A percentile compares a stretch with the other conserved stretches of the same genome.
Conservation (phyloP, 2,888 invertebrate species). For the Drosophila melanosoma region DNA sequence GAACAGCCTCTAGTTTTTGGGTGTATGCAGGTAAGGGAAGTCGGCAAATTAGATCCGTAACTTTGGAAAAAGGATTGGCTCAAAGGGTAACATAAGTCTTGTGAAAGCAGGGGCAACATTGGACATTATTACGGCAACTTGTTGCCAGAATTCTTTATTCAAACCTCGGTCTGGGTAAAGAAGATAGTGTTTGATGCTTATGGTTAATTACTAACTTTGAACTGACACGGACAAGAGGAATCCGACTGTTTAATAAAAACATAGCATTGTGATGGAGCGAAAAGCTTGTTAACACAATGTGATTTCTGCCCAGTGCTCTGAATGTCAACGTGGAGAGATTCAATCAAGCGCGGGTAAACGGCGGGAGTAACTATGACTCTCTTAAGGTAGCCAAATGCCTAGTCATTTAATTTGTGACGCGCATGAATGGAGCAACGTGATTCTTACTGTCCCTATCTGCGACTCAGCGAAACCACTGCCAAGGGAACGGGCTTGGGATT, state of each 20-base stretch:
- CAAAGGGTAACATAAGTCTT: too few relatives aligned
- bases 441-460: slow-evolving; percentile 82
- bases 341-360: slow-evolving; percentile 83
- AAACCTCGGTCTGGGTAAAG: slow-evolving; percentile 65
- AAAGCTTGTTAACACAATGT: slow-evolving; percentile 88
- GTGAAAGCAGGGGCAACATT: too few relatives aligned
- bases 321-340: slow-evolving; percentile 88
- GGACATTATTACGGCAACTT: too few relatives aligned
- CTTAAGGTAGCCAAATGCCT: slow-evolving; percentile 43
- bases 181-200: too few relatives aligned
- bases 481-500: too few relatives aligned
- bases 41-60: slow-evolving; percentile 88
- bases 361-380: slow-evolving; percentile 79
- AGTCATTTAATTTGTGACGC: slow-evolving; percentile 39
- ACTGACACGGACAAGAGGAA: slow-evolving; percentile 84
- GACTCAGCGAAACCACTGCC: too few relatives aligned
- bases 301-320: slow-evolving; percentile 87
- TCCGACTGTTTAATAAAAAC: slow-evolving; percentile 89
- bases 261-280: slow-evolving; percentile 89
- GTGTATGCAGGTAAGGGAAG: slow-evolving; percentile 89
- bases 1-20: slow-evolving; percentile 83
- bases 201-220: too few relatives aligned
- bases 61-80: slow-evolving; percentile 88
- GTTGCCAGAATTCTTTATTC: too few relatives aligned
- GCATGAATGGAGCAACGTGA: slow-evolving; percentile 3